Percentiles rank a stretch among this genome's conserved stretches.
phyloP scores from a whole-genome alignment of 2,113 vertebrate genomes.

The Rissa tridactyla region DNA sequence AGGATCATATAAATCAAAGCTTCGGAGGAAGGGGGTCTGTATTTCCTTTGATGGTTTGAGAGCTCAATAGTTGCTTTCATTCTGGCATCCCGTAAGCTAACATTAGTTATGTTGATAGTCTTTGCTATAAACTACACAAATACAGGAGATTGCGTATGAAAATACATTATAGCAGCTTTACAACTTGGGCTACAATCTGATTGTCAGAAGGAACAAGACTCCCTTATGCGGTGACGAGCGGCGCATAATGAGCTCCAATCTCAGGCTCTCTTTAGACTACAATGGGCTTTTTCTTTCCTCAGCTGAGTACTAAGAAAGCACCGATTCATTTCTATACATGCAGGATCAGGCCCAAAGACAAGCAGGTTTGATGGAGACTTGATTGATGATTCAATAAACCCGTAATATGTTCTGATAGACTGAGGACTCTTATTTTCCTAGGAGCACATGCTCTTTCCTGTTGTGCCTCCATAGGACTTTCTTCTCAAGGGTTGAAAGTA shows the following conservation, averaged over 20 bases:
- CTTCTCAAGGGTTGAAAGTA: background rate
- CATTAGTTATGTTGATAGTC: slow-evolving; percentile 42
- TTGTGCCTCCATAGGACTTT: background rate
- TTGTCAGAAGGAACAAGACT: slow-evolving; percentile 54
- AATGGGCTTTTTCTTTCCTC: slow-evolving; percentile 48
- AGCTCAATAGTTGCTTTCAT: slow-evolving; percentile 64
- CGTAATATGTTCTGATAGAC: background rate
- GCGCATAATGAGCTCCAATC: slow-evolving; percentile 5
- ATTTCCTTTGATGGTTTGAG: slow-evolving; percentile 50
- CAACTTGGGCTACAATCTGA: slow-evolving; percentile 29
- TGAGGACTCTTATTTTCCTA: background rate
- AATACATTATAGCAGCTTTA: slow-evolving; percentile 43
- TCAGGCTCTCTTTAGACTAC: background rate
- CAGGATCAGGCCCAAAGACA: slow-evolving; percentile 21
- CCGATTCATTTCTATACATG: background rate
- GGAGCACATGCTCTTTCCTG: background rate
- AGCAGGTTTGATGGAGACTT: background rate
- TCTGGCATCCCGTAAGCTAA: slow-evolving; percentile 34
- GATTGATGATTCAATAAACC: background rate
- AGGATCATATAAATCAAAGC: slow-evolving; percentile 18
- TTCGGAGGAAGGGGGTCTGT: background rate
- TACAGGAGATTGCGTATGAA: background rate
- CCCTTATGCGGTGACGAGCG: slow-evolving; percentile 15
- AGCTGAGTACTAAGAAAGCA: slow-evolving; percentile 12
- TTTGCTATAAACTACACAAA: slow-evolving; percentile 47